Conservation (phyloP, 2,113 vertebrate genomes). For the Hippocampus guttulatus region DNA sequence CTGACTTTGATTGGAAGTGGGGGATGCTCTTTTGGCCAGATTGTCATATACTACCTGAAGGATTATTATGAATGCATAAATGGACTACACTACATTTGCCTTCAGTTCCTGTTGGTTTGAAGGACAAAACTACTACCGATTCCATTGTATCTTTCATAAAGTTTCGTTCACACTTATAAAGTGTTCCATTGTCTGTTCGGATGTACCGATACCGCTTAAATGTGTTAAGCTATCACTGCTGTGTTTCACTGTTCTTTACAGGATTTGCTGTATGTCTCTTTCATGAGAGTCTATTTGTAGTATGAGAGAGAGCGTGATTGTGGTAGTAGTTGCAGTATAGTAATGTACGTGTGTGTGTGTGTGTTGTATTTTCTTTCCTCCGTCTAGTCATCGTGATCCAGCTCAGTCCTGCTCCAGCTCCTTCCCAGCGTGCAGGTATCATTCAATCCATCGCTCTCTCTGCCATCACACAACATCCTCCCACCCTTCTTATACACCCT, state of each 20-base stretch:
- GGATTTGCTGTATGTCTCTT: neutral
- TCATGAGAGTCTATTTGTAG: slow-evolving; percentile 1
- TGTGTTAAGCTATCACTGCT: neutral
- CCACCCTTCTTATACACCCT: neutral
- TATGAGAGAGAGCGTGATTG: neutral
- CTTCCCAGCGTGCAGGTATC: slow-evolving; percentile 96
- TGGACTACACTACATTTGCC: neutral
- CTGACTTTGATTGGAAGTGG: neutral
- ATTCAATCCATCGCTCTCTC: slow-evolving; percentile 68
- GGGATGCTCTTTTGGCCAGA: neutral
- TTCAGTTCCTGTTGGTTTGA: neutral
- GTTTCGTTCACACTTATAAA: neutral
- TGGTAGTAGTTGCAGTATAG: slow-evolving; percentile 47
- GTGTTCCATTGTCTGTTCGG: neutral
- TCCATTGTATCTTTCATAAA: neutral
- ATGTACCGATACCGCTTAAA: neutral
- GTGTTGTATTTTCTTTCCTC: slow-evolving; percentile 76
- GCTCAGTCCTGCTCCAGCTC: slow-evolving; percentile 97
- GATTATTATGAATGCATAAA: neutral
- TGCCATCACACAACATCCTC: slow-evolving; percentile 53
- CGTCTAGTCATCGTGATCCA: slow-evolving; percentile 96
- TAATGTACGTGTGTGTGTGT: slow-evolving; percentile 68
- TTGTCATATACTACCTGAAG: neutral
- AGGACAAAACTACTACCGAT: neutral
- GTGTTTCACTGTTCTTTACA: neutral